Conservation (phyloP, 2,113 vertebrate genomes). For the Empidonax alnorum region DNA sequence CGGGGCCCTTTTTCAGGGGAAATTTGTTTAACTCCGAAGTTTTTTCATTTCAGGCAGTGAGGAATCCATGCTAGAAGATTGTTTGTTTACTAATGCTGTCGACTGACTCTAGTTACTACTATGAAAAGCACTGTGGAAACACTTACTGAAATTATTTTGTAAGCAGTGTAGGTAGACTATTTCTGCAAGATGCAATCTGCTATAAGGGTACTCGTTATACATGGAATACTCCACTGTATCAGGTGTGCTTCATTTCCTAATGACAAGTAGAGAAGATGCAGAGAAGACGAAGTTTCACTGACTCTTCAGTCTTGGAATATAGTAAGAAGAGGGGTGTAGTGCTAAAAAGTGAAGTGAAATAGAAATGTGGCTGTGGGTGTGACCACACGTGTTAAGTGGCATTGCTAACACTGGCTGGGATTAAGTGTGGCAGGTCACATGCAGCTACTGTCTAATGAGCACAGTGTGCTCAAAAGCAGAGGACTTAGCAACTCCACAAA, state of each 20-base stretch:
- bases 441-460: background rate
- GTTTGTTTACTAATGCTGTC: background rate
- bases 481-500: background rate
- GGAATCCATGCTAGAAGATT: fast-evolving
- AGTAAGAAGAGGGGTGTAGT: background rate
- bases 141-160: background rate
- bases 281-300: background rate
- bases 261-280: background rate
- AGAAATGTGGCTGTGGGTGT: background rate
- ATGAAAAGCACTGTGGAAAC: background rate
- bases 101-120: background rate
- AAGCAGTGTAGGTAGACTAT: background rate
- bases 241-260: background rate
- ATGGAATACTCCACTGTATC: background rate
- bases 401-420: background rate
- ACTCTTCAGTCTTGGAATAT: background rate
- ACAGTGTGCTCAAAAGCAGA: background rate
- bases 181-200: background rate
- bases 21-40: background rate
- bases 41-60: background rate
- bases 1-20: background rate
- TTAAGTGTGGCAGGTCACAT: background rate
- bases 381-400: fast-evolving
- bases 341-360: background rate
- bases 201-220: background rate